Conservation (phyloP, 92 coral and sea anemone species). For the Palythoa caribaeorum region DNA sequence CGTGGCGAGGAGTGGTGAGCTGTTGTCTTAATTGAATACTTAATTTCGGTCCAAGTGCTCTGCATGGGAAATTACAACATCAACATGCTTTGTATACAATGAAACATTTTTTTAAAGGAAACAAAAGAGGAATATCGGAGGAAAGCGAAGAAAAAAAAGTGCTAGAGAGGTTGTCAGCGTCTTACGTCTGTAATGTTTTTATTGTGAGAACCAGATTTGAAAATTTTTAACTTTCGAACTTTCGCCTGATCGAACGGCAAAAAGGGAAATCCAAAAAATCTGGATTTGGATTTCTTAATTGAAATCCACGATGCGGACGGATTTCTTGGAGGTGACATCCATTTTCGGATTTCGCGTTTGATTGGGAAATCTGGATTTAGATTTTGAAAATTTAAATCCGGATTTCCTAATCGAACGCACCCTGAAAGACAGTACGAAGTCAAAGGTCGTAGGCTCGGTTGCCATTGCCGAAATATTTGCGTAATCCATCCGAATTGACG, state of each 20-base stretch:
- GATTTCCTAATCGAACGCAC: background rate
- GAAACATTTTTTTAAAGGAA: background rate
- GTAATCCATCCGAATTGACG: background rate
- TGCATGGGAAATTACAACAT: background rate
- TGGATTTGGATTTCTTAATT: no score
- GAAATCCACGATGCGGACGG: no score
- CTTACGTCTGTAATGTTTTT: background rate
- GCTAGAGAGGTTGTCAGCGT: background rate
- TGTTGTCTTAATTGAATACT: no score
- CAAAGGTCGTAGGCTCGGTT: background rate
- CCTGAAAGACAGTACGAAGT: background rate
- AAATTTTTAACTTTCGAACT: background rate
- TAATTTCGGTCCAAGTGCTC: no score
- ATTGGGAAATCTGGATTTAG: no score
- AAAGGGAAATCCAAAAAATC: background rate
- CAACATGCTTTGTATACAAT: background rate
- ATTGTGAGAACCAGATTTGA: background rate
- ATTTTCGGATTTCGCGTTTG: no score
- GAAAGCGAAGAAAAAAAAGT: background rate
- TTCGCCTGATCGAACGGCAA: background rate
- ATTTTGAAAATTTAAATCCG: no score
- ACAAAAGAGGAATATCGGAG: background rate
- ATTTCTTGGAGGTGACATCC: no score
- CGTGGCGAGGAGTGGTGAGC: no score
- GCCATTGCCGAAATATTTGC: background rate